Evolutionary conservation across 2,888 invertebrate species (phyloP).

Genomic region (Koerneria pararmatus): DNA sequence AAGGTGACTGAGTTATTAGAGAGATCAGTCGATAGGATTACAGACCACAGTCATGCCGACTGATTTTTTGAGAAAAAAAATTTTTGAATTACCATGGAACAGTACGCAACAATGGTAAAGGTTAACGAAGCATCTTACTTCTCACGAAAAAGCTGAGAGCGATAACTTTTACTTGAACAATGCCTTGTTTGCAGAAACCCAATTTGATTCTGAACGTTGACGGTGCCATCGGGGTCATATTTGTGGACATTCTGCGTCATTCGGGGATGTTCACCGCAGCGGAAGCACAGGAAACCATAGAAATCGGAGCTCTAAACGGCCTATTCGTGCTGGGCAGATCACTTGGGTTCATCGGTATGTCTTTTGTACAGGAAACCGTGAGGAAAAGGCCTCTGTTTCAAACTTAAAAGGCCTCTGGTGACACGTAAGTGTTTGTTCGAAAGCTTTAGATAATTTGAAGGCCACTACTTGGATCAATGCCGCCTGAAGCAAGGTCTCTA

Average conservation of each 20-base stretch:
- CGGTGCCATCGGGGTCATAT: conserved; percentile 92
- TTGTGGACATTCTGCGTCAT: conserved; percentile 90
- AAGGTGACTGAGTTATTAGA: conserved; percentile 65
- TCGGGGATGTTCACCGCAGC: conserved; percentile 69
- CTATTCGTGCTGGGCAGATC: conserved; percentile 94
- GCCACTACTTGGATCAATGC: conserved; percentile 91
- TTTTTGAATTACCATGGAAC: not conserved
- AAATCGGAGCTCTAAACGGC: conserved; percentile 95
- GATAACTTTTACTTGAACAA: not conserved
- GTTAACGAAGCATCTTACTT: not conserved
- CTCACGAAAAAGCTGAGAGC: not conserved
- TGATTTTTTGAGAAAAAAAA: not conserved
- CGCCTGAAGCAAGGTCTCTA: conserved; percentile 96
- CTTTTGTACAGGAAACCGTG: no score
- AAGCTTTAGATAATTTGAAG: conserved; percentile 60
- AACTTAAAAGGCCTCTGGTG: conserved; percentile 16
- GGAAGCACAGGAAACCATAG: conserved; percentile 93
- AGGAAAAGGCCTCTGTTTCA: no score
- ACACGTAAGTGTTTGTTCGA: not conserved
- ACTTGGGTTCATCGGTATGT: conserved; percentile 86
- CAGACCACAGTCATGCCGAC: not conserved
- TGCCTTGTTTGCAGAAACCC: conserved; percentile 73
- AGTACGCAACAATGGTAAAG: no score
- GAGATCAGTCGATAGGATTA: no score
- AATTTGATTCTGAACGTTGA: conserved; percentile 98